Evolutionary conservation across 2,888 invertebrate genomes (phyloP).

Genomic region (Chymomyza procnemis): DNA sequence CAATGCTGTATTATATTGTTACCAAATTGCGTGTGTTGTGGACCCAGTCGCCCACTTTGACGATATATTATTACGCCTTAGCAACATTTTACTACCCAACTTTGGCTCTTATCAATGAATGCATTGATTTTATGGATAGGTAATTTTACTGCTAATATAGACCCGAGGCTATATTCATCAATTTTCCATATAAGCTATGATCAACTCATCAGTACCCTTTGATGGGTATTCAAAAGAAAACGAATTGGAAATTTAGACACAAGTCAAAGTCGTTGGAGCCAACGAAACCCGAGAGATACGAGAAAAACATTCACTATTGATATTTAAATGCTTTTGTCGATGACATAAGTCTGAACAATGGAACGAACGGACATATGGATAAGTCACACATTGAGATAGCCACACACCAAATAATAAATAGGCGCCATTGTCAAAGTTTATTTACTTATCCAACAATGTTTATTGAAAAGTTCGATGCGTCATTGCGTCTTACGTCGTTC

Average conservation of each 20-base stretch:
- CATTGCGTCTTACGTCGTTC: slow-evolving; percentile 12
- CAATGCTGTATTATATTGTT: neutral
- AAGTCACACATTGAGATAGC: neutral
- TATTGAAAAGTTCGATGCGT: neutral
- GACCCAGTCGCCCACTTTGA: neutral
- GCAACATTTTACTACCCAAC: neutral
- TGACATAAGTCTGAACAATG: neutral
- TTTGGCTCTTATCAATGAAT: neutral
- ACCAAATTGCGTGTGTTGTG: neutral
- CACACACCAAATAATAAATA: neutral
- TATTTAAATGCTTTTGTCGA: neutral
- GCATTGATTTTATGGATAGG: neutral
- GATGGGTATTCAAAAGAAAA: neutral
- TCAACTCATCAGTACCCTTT: neutral
- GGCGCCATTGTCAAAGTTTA: neutral
- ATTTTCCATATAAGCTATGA: neutral
- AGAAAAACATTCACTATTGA: neutral
- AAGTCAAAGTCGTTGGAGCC: neutral
- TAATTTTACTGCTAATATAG: neutral
- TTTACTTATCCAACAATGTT: neutral
- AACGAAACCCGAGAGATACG: neutral
- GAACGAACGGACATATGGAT: neutral
- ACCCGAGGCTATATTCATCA: neutral
- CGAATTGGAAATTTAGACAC: neutral
- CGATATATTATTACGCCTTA: neutral